These are phyloP conservation scores for Pygoscelis antarcticus DNA, from an alignment of 2,113 vertebrate genomes.

Conservation along the genomic window DNA sequence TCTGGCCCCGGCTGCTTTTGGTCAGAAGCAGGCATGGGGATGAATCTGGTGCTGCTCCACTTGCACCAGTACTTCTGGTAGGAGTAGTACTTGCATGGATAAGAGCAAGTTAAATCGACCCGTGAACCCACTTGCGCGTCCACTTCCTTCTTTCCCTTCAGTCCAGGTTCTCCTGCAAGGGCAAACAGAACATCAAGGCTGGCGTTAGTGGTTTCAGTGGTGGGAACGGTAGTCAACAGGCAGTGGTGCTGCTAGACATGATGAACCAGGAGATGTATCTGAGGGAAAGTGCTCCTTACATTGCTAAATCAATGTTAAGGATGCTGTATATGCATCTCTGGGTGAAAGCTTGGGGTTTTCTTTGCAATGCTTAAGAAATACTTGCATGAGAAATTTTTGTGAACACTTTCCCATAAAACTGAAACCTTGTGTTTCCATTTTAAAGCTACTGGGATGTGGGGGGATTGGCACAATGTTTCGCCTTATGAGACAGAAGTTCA, in stretches of 20 bases:
- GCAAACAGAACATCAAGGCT: not conserved
- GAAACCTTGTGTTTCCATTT: not conserved
- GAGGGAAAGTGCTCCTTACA: rapidly evolving
- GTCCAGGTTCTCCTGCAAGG: constrained; percentile 42
- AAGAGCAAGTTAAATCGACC: constrained; percentile 55
- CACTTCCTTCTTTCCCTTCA: not conserved
- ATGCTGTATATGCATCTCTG: not conserved
- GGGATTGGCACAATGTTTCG: not conserved
- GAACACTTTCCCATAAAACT: rapidly evolving
- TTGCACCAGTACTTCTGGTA: constrained; percentile 79
- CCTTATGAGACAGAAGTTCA: not conserved
- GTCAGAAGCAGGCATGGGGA: not conserved
- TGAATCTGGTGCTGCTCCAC: constrained; percentile 50
- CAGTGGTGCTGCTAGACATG: not conserved
- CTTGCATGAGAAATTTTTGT: not conserved
- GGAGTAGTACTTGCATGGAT: constrained; percentile 60
- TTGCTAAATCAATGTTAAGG: not conserved
- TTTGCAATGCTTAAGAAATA: not conserved
- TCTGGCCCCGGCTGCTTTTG: not conserved
- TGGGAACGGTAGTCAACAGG: not conserved
- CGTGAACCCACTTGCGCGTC: not conserved
- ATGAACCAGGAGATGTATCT: not conserved
- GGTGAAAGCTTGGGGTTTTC: not conserved
- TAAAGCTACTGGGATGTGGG: not conserved
- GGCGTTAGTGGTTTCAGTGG: not conserved